A percentile compares a stretch with the other conserved stretches of the same genome.
phyloP scores from a whole-genome alignment of 1,140 invertebrate species.

The Carposina sasakii region DNA sequence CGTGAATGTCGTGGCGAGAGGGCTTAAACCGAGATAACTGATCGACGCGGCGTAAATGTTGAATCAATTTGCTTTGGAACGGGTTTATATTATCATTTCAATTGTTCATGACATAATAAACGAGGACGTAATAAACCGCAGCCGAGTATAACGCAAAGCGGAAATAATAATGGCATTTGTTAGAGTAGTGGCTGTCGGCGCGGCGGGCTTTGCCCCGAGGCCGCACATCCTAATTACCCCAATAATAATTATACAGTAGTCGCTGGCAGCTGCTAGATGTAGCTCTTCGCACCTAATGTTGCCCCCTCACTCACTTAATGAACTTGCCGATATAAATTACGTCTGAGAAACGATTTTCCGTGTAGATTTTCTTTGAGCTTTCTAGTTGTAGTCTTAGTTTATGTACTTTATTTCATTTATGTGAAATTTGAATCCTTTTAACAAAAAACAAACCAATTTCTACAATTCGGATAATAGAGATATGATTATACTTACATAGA shows the following conservation, averaged over 20 bases:
- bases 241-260: slow-evolving; percentile 67
- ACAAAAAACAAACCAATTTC: too few relatives aligned
- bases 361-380: too few relatives aligned
- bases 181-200: slow-evolving; percentile 49
- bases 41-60: slow-evolving; percentile 51
- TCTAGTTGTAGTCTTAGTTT: too few relatives aligned
- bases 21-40: slow-evolving; percentile 30
- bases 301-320: slow-evolving; percentile 35
- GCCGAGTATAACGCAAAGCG: slow-evolving; percentile 54
- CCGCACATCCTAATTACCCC: slow-evolving; percentile 67
- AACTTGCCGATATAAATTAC: slow-evolving; percentile 14
- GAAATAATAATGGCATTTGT: slow-evolving; percentile 69
- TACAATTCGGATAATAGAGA: too few relatives aligned
- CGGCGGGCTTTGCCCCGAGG: slow-evolving; percentile 50
- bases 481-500: too few relatives aligned
- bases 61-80: slow-evolving; percentile 56
- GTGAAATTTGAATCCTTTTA: too few relatives aligned
- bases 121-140: slow-evolving; percentile 55
- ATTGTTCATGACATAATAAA: slow-evolving; percentile 64
- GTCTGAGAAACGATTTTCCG: too few relatives aligned
- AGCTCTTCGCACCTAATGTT: slow-evolving; percentile 41
- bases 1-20: slow-evolving; percentile 29
- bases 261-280: slow-evolving; percentile 34
- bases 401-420: too few relatives aligned
- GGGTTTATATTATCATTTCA: slow-evolving; percentile 59